Percentiles rank a stretch among this genome's conserved stretches.
These are phyloP conservation scores for Argentina silus DNA, from an alignment of 2,797 vertebrate species.

Conservation along the genomic window DNA sequence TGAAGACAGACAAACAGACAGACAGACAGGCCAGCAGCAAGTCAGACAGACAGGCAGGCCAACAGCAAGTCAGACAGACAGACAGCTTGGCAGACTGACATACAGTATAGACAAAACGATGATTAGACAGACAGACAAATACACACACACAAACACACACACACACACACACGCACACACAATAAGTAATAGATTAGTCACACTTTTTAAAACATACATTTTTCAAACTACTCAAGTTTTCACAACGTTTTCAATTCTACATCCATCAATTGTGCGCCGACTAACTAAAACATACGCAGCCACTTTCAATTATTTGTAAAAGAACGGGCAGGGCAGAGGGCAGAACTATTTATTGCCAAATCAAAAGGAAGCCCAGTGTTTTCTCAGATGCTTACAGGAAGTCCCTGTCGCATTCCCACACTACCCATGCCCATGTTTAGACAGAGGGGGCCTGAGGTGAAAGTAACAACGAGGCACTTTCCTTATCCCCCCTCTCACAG, in stretches of 20 bases:
- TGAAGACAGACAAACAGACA: conserved; percentile 13
- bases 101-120: background rate
- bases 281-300: conserved; percentile 36
- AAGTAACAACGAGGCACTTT: conserved; percentile 45
- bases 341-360: conserved; percentile 56
- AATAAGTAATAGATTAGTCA: background rate
- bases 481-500: conserved; percentile 24
- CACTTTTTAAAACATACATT: background rate
- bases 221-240: background rate
- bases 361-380: conserved; percentile 63
- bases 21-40: no score
- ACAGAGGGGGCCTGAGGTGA: conserved; percentile 39
- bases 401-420: conserved; percentile 58
- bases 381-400: conserved; percentile 68
- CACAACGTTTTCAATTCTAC: no score
- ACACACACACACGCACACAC: no score
- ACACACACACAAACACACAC: background rate
- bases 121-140: background rate
- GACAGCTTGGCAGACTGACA: background rate
- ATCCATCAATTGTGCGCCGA: conserved; percentile 13
- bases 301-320: conserved; percentile 51
- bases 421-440: conserved; percentile 53
- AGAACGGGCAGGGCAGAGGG: conserved; percentile 46
- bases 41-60: conserved; percentile 11
- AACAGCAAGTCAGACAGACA: conserved; percentile 2